phyloP scores from a whole-genome alignment of 1,140 invertebrate species.

The Babylonia areolata region DNA sequence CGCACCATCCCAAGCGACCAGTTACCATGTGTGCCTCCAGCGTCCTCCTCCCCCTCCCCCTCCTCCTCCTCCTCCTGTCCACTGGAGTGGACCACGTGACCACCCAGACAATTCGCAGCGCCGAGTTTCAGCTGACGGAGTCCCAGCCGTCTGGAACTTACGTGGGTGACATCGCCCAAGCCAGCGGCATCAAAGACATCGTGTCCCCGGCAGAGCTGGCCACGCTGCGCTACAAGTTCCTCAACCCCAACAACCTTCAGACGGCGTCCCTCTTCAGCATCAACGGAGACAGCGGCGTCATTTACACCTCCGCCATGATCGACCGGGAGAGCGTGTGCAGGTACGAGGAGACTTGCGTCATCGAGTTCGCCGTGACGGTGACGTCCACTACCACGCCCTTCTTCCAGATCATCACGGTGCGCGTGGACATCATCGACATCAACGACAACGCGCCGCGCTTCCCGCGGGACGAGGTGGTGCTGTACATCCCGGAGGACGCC shows the following conservation, averaged over 20 bases:
- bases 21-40: background rate
- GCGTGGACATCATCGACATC: constrained; percentile 80
- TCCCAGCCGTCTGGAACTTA: constrained; percentile 42
- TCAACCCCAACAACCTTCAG: constrained; percentile 43
- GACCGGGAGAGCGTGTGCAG: constrained; percentile 65
- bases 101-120: constrained; percentile 19
- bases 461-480: constrained; percentile 56
- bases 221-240: constrained; percentile 45
- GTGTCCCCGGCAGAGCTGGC: constrained; percentile 34
- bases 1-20: too few relatives aligned
- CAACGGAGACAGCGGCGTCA: constrained; percentile 55
- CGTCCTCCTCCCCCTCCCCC: too few relatives aligned
- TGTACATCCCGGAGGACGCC: constrained; percentile 75
- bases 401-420: constrained; percentile 63
- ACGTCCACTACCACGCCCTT: constrained; percentile 50
- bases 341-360: constrained; percentile 51
- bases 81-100: background rate
- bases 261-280: constrained; percentile 56
- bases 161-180: constrained; percentile 46
- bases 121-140: constrained; percentile 45
- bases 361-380: constrained; percentile 64
- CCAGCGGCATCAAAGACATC: constrained; percentile 28
- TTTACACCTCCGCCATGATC: constrained; percentile 62
- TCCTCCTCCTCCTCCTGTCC: background rate
- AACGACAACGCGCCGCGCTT: constrained; percentile 96